phyloP scores from a whole-genome alignment of 92 coral and sea anemone genomes.

The Paragorgia papillata region DNA sequence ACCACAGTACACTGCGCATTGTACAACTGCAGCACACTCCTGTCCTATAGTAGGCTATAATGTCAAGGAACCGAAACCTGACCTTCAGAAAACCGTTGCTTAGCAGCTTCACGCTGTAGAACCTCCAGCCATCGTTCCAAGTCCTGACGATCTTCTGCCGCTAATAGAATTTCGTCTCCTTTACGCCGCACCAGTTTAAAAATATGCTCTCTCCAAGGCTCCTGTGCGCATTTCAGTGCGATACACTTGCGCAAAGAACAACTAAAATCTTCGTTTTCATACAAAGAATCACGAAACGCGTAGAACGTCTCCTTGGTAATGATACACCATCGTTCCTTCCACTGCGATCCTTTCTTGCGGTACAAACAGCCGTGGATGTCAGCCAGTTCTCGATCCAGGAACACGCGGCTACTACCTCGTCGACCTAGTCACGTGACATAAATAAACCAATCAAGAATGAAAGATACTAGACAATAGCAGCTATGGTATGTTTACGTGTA shows the following conservation, averaged over 20 bases:
- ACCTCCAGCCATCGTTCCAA: slow-evolving; percentile 88
- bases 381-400: slow-evolving; percentile 14
- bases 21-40: too few species aligned
- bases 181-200: slow-evolving; percentile 71
- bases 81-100: slow-evolving; percentile 11
- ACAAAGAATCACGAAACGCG: slow-evolving; percentile 84
- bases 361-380: slow-evolving; percentile 69
- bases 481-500: too few species aligned
- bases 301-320: slow-evolving; percentile 69
- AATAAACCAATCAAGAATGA: not conserved
- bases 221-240: slow-evolving; percentile 55
- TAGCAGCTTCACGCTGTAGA: slow-evolving; percentile 64
- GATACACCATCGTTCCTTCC: slow-evolving; percentile 96
- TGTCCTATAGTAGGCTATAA: too few species aligned
- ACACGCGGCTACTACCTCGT: slow-evolving; percentile 4
- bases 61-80: too few species aligned
- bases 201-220: slow-evolving; percentile 58
- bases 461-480: too few species aligned
- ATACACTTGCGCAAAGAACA: slow-evolving; percentile 66
- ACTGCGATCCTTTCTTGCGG: slow-evolving; percentile 80
- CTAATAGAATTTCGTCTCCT: slow-evolving; percentile 69
- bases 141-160: slow-evolving; percentile 91
- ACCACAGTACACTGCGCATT: too few species aligned
- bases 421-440: slow-evolving; percentile 6
- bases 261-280: slow-evolving; percentile 70